Percentiles rank a stretch among this genome's conserved stretches.
These are phyloP conservation scores for Aphelenchoides bicaudatus DNA, from an alignment of 2,888 invertebrate species.

Conservation along the genomic window DNA sequence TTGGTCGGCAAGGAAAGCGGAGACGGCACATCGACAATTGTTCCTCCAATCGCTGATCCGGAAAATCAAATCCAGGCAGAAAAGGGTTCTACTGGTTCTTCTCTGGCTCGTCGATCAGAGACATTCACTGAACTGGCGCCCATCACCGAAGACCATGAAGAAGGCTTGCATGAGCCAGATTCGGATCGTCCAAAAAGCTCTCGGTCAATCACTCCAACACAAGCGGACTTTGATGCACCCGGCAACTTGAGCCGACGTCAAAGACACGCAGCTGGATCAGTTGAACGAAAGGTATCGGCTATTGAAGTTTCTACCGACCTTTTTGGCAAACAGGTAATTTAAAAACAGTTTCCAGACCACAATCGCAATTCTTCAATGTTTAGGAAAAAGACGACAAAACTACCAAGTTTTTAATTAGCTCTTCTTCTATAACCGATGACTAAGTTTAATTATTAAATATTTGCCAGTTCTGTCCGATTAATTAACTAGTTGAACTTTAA, in stretches of 20 bases:
- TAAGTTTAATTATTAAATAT: no score
- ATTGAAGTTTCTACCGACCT: background rate
- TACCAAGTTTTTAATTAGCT: no score
- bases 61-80: conserved; percentile 7
- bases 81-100: background rate
- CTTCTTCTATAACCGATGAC: no score
- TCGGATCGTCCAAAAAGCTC: background rate
- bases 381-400: no score
- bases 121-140: conserved; percentile 32
- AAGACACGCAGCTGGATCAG: conserved; percentile 14
- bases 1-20: conserved; percentile 10
- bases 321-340: background rate
- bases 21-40: background rate
- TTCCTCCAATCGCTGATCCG: background rate
- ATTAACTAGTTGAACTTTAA: no score
- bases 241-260: background rate
- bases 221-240: no score
- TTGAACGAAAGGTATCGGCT: conserved; percentile 8
- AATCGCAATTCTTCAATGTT: background rate
- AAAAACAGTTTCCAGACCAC: background rate
- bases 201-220: background rate
- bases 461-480: no score
- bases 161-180: background rate
- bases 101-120: conserved; percentile 3
- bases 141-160: conserved; percentile 33